phyloP scores from a whole-genome alignment of 2,113 vertebrate species.

The Saimiri boliviensis region DNA sequence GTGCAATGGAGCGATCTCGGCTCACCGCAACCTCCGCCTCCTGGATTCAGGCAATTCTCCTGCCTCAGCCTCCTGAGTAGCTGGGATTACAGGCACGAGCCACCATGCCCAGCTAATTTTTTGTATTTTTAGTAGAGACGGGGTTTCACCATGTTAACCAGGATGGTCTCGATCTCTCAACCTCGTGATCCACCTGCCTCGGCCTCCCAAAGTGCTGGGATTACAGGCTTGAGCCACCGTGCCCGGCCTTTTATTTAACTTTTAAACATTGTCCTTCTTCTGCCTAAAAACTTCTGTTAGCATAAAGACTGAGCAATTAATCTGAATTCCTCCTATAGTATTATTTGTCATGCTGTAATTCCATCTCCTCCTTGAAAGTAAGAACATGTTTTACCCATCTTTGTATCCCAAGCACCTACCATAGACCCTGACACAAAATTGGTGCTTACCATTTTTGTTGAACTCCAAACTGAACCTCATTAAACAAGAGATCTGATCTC shows the following conservation, averaged over 20 bases:
- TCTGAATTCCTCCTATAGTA: not conserved
- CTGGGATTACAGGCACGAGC: no score
- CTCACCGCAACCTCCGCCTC: no score
- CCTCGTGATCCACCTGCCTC: no score
- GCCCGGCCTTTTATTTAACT: not conserved
- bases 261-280: not conserved
- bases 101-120: no score
- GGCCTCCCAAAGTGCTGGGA: no score
- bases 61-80: no score
- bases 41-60: no score
- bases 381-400: not conserved
- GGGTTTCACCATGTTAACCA: no score
- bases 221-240: no score
- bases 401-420: not conserved
- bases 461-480: not conserved
- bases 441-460: not conserved
- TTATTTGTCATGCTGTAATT: not conserved
- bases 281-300: not conserved
- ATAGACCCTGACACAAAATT: not conserved
- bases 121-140: no score
- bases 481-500: not conserved
- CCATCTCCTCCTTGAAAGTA: not conserved
- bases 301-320: not conserved
- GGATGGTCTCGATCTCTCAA: no score
- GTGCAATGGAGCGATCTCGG: no score